phyloP scores from a whole-genome alignment of 1,140 invertebrate species.

The Bombus consobrinus region DNA sequence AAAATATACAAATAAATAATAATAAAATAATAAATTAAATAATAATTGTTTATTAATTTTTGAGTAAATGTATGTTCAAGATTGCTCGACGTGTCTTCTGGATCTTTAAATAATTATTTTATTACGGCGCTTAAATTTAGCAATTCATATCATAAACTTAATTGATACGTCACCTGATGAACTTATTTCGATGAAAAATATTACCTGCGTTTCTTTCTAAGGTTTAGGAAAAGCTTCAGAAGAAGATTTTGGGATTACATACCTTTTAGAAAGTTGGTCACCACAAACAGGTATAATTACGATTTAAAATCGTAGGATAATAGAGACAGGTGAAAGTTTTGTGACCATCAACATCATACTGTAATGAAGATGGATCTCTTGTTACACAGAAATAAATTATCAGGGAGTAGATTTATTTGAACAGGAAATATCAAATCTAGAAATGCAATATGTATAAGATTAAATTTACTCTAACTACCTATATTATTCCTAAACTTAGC shows the following conservation, averaged over 20 bases:
- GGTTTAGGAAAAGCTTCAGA: not conserved
- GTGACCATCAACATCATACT: not conserved
- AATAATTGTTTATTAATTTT: no score
- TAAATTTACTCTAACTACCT: not conserved
- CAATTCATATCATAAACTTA: not conserved
- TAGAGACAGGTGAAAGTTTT: slow-evolving; percentile 9
- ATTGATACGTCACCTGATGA: not conserved
- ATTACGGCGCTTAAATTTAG: not conserved
- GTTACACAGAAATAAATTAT: not conserved
- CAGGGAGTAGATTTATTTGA: not conserved
- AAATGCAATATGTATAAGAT: not conserved
- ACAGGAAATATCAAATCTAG: not conserved
- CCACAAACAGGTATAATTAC: not conserved
- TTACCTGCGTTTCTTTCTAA: not conserved
- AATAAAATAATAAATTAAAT: no score
- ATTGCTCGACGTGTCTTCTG: no score
- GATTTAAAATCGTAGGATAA: not conserved
- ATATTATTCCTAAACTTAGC: not conserved
- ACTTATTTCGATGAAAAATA: not conserved
- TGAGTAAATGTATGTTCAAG: no score
- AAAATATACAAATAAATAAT: no score
- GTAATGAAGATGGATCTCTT: not conserved
- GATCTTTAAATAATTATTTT: not conserved
- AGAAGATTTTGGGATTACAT: not conserved
- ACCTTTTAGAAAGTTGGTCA: not conserved